Percentiles rank a stretch among this genome's conserved stretches.
Evolutionary conservation across 2,888 invertebrate genomes (phyloP).

Genomic region (Drosophila rubida): DNA sequence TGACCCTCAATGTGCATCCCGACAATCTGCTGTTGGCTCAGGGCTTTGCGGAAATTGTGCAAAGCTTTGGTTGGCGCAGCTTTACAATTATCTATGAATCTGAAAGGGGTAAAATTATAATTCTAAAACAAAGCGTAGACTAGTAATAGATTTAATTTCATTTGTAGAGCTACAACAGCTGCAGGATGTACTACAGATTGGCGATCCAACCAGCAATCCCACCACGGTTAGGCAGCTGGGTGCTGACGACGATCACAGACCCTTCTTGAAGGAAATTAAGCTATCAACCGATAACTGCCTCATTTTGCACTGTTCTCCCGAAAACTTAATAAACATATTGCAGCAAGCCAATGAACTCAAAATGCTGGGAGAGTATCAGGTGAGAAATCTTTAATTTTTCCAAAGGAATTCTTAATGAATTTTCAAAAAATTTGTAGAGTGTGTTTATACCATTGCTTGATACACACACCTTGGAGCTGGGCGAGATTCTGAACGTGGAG

Average conservation of each 20-base stretch:
- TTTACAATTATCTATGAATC: conserved; percentile 94
- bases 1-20: conserved; percentile 90
- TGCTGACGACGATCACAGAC: conserved; percentile 86
- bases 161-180: conserved; percentile 89
- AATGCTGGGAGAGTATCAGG: conserved; percentile 92
- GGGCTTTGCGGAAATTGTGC: conserved; percentile 90
- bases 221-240: conserved; percentile 89
- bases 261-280: conserved; percentile 91
- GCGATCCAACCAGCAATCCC: conserved; percentile 88
- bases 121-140: not conserved
- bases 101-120: conserved; percentile 87
- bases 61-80: conserved; percentile 91
- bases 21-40: conserved; percentile 88
- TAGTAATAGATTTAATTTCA: too few relatives aligned
- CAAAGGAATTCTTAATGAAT: not conserved
- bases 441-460: conserved; percentile 86
- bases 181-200: conserved; percentile 91
- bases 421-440: conserved; percentile 84
- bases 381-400: conserved; percentile 60
- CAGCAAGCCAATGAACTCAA: conserved; percentile 92
- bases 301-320: conserved; percentile 90
- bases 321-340: conserved; percentile 88
- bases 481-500: conserved; percentile 84
- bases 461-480: conserved; percentile 85
- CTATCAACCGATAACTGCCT: conserved; percentile 89